These are phyloP conservation scores for Pagrus major DNA, from an alignment of 2,113 vertebrate genomes.

Conservation along the genomic window DNA sequence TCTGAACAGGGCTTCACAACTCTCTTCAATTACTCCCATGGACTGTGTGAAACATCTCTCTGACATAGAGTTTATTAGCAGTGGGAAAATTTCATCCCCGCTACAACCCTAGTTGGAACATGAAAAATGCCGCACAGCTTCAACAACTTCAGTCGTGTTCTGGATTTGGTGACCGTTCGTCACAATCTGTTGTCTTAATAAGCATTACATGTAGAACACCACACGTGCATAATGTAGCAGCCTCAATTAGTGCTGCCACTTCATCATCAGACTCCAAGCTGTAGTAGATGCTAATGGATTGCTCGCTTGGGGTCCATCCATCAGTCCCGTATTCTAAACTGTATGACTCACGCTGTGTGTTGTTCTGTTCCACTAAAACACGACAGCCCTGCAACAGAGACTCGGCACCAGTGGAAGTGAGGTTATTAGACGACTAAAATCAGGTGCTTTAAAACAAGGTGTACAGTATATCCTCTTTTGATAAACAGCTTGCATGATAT, in stretches of 20 bases:
- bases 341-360: constrained; percentile 42
- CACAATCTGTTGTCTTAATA: constrained; percentile 52
- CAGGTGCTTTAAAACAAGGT: constrained; percentile 7
- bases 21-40: too few species aligned
- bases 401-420: neutral
- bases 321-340: constrained; percentile 62
- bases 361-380: constrained; percentile 31
- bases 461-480: neutral
- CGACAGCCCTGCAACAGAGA: neutral
- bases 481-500: constrained; percentile 47
- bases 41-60: too few species aligned
- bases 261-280: constrained; percentile 64
- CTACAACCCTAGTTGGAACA: too few species aligned
- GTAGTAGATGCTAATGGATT: constrained; percentile 62
- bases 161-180: constrained; percentile 49
- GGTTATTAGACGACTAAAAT: constrained; percentile 14
- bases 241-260: constrained; percentile 66
- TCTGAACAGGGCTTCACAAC: too few species aligned
- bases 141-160: constrained; percentile 17
- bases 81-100: too few species aligned
- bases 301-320: constrained; percentile 58
- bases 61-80: too few species aligned
- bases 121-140: neutral
- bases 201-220: constrained; percentile 53
- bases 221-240: constrained; percentile 45